phyloP scores from a whole-genome alignment of 2,797 vertebrate species.

The Leptoclinus maculatus region DNA sequence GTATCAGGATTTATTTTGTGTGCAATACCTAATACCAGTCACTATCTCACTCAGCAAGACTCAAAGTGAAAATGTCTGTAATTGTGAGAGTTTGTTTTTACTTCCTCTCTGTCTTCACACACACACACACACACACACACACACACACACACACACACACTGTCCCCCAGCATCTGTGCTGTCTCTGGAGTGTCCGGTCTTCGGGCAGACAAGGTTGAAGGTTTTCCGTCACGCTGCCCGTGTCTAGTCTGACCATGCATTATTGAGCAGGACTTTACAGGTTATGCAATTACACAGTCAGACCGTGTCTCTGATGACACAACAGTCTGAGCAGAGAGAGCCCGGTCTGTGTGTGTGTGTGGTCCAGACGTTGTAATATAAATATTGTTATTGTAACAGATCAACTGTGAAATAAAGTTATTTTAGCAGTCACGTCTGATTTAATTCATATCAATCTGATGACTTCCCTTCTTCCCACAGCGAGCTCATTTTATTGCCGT shows the following conservation, averaged over 20 bases:
- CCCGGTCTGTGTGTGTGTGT: background rate
- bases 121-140: constrained; percentile 1
- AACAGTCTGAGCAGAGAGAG: constrained; percentile 32
- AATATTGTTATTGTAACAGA: background rate
- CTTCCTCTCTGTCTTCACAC: background rate
- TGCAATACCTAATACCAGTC: background rate
- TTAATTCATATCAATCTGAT: constrained; percentile 17
- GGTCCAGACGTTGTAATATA: background rate
- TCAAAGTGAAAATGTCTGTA: background rate
- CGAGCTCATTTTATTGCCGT: background rate
- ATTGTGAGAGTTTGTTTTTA: constrained; percentile 14
- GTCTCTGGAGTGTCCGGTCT: constrained; percentile 43
- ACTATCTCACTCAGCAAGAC: constrained; percentile 9
- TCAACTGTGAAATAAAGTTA: constrained; percentile 12
- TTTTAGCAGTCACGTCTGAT: constrained; percentile 5
- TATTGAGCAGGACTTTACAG: constrained; percentile 76
- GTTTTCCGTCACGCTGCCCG: constrained; percentile 71
- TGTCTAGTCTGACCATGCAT: constrained; percentile 77
- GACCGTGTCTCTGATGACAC: constrained; percentile 49
- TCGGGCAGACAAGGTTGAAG: constrained; percentile 60
- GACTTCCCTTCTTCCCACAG: constrained; percentile 2
- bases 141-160: constrained; percentile 5
- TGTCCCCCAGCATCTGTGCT: constrained; percentile 7
- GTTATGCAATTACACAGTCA: constrained; percentile 68
- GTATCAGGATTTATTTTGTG: background rate